Percentiles rank a stretch among this genome's conserved stretches.
Evolutionary conservation across 2,888 invertebrate species (phyloP).

Genomic region (Amphipyra tragopoginis): DNA sequence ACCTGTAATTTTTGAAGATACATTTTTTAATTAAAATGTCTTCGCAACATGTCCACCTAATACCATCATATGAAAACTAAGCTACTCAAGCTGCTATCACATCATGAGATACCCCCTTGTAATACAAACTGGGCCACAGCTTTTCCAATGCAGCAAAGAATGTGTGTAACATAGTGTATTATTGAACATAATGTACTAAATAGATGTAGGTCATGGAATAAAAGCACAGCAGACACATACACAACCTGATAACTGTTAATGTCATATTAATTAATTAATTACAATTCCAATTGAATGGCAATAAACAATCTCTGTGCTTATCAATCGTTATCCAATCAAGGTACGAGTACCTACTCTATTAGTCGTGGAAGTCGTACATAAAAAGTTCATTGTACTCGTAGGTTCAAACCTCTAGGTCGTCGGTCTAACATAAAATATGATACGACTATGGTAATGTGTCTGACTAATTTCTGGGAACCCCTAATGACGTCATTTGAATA

Average conservation of each 20-base stretch:
- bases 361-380: slow-evolving; percentile 28
- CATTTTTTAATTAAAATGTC: too few species aligned
- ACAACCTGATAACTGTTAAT: slow-evolving; percentile 31
- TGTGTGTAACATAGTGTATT: too few species aligned
- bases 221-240: slow-evolving; percentile 2
- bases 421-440: slow-evolving; percentile 21
- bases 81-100: too few species aligned
- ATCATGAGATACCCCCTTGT: too few species aligned
- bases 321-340: slow-evolving; percentile 30
- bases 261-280: slow-evolving; percentile 37
- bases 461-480: slow-evolving; percentile 25
- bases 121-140: too few species aligned
- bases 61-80: too few species aligned
- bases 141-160: too few species aligned
- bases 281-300: slow-evolving; percentile 13
- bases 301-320: slow-evolving; percentile 25
- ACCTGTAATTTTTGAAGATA: too few species aligned
- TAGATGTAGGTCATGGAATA: slow-evolving; percentile 25
- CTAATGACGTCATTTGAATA: slow-evolving; percentile 42
- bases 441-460: slow-evolving; percentile 13
- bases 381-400: slow-evolving; percentile 43
- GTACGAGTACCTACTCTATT: too few species aligned
- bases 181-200: background rate
- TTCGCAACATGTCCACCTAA: too few species aligned
- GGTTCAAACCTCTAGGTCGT: slow-evolving; percentile 23